Base-by-base conservation (phyloP, 1,140 invertebrate genomes). In the Platyscapa corneri region DNA sequence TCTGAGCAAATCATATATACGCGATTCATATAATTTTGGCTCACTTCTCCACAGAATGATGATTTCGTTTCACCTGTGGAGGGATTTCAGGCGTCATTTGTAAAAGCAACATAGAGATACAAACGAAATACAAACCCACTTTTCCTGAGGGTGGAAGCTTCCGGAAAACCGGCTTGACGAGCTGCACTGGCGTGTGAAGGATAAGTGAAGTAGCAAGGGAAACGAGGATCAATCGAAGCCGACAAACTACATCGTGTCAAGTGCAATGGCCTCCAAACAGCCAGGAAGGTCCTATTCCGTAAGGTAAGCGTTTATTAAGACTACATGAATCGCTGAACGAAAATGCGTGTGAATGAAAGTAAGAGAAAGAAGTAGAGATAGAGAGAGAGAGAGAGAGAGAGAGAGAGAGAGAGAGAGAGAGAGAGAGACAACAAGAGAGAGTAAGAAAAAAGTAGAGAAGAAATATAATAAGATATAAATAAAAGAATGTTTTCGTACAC, bases 261-360 rank as follows among this genome's bases (percentile, higher is more conserved):
- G 92, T 91, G 90, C 92, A 91, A 93, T 93, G 92, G 91, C 92
- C 91, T 92, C 92, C 88, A 93, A 93, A 93, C 88, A 91, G 84
- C 88, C 91, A 83, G 91, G 90, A 91, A 93, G 91, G 89, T 91
- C 92, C 87, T 92, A 79, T 14, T 42, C 75, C 16, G 56, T 67
- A n/a, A 80, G 78, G 64, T 83, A 74, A 84, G 83, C 46, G 27
- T 6, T 70, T 6, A 32, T 20, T 8, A 16, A 37, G 34, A 37
- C 49, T 23, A 39, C 16, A 0, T 46, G 46, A 53, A 60, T 32
- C 1, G 20, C 39, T 34, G 72, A 27, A 39, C 46, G 27, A 23
- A 30, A 23, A n/a, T 14, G 37, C 42, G 32, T 42, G 70, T 14
- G 70, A 32, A 16, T 72, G 34, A 14, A 53, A 39, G 42, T 46